A percentile compares a stretch with the other conserved stretches of the same genome.
These are phyloP conservation scores for Anguilla marmorata DNA, from an alignment of 2,797 vertebrate genomes.

Conservation along the genomic window DNA sequence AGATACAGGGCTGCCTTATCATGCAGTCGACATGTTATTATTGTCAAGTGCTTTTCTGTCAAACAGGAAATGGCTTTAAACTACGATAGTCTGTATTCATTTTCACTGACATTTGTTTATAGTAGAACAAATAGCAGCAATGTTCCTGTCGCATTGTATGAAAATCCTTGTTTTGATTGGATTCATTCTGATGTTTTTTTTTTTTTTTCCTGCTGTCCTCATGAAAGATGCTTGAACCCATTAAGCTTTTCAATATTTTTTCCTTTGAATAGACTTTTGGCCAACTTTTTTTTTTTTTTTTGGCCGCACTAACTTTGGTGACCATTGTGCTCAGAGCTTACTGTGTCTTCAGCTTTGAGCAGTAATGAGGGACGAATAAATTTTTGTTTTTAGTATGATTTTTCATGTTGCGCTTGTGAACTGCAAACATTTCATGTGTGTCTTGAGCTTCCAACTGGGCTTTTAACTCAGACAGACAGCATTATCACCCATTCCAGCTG, in stretches of 20 bases:
- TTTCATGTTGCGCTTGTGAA: neutral
- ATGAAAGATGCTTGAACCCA: constrained; percentile 2
- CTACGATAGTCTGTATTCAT: constrained; percentile 55
- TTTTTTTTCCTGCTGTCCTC: constrained; percentile 14
- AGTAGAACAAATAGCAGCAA: constrained; percentile 43
- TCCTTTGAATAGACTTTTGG: constrained; percentile 10
- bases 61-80: constrained; percentile 64
- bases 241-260: neutral
- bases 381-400: neutral
- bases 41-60: constrained; percentile 40
- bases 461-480: neutral
- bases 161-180: constrained; percentile 58
- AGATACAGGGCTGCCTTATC: neutral
- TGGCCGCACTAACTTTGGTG: neutral
- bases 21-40: neutral
- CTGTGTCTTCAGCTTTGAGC: neutral
- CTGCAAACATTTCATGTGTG: neutral
- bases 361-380: neutral
- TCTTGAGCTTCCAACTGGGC: neutral
- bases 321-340: neutral
- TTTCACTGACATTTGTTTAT: constrained; percentile 63
- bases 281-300: neutral
- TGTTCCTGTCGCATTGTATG: constrained; percentile 57
- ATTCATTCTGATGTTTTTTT: constrained; percentile 44
- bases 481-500: neutral